These are phyloP conservation scores for Chrysotoxum bicinctum DNA, from an alignment of 2,888 invertebrate species.

Conservation along the genomic window DNA sequence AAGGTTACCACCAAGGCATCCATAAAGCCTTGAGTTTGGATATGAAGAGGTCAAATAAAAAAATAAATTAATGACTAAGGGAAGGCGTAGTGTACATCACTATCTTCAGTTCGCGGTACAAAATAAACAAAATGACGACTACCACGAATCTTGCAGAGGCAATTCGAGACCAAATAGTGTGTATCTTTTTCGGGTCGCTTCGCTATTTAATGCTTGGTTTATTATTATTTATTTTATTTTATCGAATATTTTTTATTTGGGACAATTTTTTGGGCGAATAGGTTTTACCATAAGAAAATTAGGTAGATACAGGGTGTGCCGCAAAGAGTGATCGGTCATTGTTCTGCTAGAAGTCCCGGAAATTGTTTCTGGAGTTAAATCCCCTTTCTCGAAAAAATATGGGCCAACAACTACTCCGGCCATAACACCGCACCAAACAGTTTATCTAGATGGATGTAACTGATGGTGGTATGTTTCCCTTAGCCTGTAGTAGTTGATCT, in stretches of 20 bases:
- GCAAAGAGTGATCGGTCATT: no score
- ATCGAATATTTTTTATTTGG: neutral
- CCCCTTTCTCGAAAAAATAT: no score
- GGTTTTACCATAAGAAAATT: neutral
- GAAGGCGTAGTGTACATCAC: neutral
- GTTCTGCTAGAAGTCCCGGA: no score
- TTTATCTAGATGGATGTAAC: no score
- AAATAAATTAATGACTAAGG: conserved; percentile 12
- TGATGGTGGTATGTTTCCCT: no score
- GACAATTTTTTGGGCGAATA: neutral
- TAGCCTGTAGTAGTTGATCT: no score
- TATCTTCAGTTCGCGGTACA: neutral
- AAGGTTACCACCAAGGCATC: conserved; percentile 20
- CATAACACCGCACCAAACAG: no score
- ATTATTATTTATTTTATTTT: conserved; percentile 54
- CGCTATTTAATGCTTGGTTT: conserved; percentile 62
- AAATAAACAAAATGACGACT: conserved; percentile 9
- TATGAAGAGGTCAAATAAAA: conserved; percentile 45
- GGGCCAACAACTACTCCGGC: no score
- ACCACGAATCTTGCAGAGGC: conserved; percentile 10
- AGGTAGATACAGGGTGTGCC: no score
- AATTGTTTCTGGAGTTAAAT: no score
- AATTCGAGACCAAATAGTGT: conserved; percentile 17
- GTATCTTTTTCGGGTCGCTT: conserved; percentile 54
- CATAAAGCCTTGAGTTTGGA: conserved; percentile 1